Evolutionary conservation across 2,888 invertebrate genomes (phyloP).

Genomic region (Allygus modestus): DNA sequence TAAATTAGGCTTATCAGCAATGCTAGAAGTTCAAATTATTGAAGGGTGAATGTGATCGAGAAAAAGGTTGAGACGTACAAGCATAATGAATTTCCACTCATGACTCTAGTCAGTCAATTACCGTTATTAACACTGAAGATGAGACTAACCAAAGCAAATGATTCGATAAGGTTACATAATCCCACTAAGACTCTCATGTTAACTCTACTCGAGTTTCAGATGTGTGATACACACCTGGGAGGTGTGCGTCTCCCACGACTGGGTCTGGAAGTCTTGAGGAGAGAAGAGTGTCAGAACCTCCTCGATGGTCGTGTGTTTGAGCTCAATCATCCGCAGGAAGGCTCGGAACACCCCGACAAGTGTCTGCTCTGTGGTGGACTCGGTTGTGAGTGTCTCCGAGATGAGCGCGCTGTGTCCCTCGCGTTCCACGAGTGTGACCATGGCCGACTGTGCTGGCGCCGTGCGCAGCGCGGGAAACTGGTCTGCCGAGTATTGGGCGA

Average conservation of each 20-base stretch:
- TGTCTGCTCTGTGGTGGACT: constrained; percentile 87
- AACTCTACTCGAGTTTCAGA: too few relatives aligned
- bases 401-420: constrained; percentile 90
- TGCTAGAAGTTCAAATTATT: too few relatives aligned
- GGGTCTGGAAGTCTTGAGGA: constrained; percentile 89
- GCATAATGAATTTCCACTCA: too few relatives aligned
- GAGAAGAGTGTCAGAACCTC: constrained; percentile 90
- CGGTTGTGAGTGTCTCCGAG: constrained; percentile 85
- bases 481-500: constrained; percentile 83
- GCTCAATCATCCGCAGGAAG: constrained; percentile 90
- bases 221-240: too few relatives aligned
- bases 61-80: too few relatives aligned
- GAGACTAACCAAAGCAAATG: too few relatives aligned
- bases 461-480: constrained; percentile 88
- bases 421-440: constrained; percentile 90
- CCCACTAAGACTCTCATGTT: too few relatives aligned
- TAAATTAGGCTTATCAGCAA: too few relatives aligned
- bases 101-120: too few relatives aligned
- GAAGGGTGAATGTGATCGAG: too few relatives aligned
- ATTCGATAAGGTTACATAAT: too few relatives aligned
- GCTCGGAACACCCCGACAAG: constrained; percentile 90
- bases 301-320: constrained; percentile 88
- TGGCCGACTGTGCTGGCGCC: constrained; percentile 90
- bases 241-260: constrained; percentile 88
- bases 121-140: too few relatives aligned